A percentile compares a stretch with the other conserved stretches of the same genome.
phyloP scores from a whole-genome alignment of 2,888 invertebrate species.

The Apoderus coryli region DNA sequence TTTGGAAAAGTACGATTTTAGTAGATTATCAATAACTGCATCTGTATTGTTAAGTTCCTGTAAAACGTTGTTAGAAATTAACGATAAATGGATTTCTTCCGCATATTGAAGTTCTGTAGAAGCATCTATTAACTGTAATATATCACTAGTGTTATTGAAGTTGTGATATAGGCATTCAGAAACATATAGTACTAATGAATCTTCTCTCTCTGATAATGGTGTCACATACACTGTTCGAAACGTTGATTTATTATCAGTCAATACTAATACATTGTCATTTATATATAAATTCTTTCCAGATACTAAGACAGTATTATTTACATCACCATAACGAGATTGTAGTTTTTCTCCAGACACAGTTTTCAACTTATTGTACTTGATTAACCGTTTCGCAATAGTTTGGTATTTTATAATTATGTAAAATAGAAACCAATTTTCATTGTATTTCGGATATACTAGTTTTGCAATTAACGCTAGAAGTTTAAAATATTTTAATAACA shows the following conservation, averaged over 20 bases:
- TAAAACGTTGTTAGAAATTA: no score
- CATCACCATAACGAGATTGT: constrained; percentile 18
- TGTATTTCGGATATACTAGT: constrained; percentile 20
- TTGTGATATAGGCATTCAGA: constrained; percentile 16
- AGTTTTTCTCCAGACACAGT: constrained; percentile 19
- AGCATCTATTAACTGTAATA: constrained; percentile 14
- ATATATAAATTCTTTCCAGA: constrained; percentile 18
- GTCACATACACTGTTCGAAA: constrained; percentile 16
- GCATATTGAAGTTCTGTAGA: constrained; percentile 21
- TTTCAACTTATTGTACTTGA: constrained; percentile 19
- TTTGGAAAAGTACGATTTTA: constrained; percentile 51
- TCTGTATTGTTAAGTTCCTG: constrained; percentile 33
- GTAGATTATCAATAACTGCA: constrained; percentile 38
- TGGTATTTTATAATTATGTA: constrained; percentile 28
- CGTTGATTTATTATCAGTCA: constrained; percentile 14
- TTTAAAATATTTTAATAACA: constrained; percentile 22
- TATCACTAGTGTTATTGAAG: constrained; percentile 9
- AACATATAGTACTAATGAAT: no score
- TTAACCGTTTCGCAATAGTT: constrained; percentile 20
- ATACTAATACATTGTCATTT: constrained; percentile 16
- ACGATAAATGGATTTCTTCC: constrained; percentile 26
- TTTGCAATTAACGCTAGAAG: constrained; percentile 14
- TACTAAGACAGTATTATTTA: constrained; percentile 24
- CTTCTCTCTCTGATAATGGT: constrained; percentile 11
- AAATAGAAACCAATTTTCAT: constrained; percentile 25